These are phyloP conservation scores for Dallia pectoralis DNA, from an alignment of 2,797 vertebrate species.

Conservation along the genomic window DNA sequence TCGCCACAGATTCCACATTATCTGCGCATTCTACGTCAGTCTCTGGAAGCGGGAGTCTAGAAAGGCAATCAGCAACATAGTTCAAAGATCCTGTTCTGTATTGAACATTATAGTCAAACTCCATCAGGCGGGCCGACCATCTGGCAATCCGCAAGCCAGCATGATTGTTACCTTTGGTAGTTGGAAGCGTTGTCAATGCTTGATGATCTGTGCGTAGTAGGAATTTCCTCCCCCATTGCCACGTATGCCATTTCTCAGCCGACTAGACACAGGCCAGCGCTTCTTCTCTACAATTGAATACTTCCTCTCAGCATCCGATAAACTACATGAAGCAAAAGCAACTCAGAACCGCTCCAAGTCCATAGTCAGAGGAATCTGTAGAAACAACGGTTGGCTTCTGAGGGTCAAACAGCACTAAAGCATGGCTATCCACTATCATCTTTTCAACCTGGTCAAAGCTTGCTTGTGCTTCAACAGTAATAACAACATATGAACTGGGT, in stretches of 20 bases:
- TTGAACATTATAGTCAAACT: slow-evolving; percentile 18
- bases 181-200: slow-evolving; percentile 23
- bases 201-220: slow-evolving; percentile 10
- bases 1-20: too few relatives aligned
- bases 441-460: slow-evolving; percentile 16
- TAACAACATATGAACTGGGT: too few relatives aligned
- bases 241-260: slow-evolving; percentile 9
- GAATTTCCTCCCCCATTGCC: slow-evolving; percentile 8
- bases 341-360: slow-evolving; percentile 23
- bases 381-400: slow-evolving; percentile 7
- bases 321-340: slow-evolving; percentile 7
- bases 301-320: slow-evolving; percentile 14
- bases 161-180: slow-evolving; percentile 21
- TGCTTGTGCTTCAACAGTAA: slow-evolving; percentile 22
- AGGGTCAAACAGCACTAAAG: slow-evolving; percentile 18
- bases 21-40: too few relatives aligned
- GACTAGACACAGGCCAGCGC: slow-evolving; percentile 6
- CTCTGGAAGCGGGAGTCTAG: neutral
- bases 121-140: slow-evolving; percentile 27
- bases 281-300: slow-evolving; percentile 2
- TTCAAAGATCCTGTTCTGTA: slow-evolving; percentile 21
- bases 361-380: slow-evolving; percentile 18
- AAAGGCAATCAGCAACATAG: slow-evolving; percentile 21
- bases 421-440: slow-evolving; percentile 18
- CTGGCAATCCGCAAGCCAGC: slow-evolving; percentile 20